Evolutionary conservation across 2,888 invertebrate species (phyloP), one percentile per base, ranked within the genome.

Genomic region (Pimpla rufipes): DNA sequence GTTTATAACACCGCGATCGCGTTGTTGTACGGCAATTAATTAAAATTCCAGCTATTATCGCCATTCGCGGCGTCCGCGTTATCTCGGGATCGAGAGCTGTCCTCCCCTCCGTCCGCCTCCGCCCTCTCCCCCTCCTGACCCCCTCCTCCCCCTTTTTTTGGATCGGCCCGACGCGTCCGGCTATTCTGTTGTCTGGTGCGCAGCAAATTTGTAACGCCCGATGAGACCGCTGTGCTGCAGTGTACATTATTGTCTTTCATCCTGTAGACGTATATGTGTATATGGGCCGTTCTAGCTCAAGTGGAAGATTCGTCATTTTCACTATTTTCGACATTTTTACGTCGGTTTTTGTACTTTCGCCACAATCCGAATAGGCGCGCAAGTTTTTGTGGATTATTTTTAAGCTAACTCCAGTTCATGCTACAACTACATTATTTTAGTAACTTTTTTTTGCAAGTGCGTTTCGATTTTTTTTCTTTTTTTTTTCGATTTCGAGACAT

Each of bases 31-130:
- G 82, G 85, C 85, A 87, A 88, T 88, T 88, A 88, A 88, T 88
- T 88, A 88, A 88, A 88, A 88, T 88, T 88, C 87, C 85, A 84
- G 85, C 82, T 85, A 88, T 87, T 88, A 87, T 84, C 75, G 81
- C 85, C 59, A 79, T 73, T 79, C 79, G 79, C 62, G 76, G 79
- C 79, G 75, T 64, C 18, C 62, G 66, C 83, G 79, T 83, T 83
- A 81, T 68, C 86, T 83, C 79, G 85, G 70, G 80, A 84, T 84
- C 84, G 81, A 83, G 83, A 80, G 68, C 23, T 59, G 52, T 80
- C 50, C 81, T 47, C 78, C 73, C 85, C 80, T 81, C 40, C 52
- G 55, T 47, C 68, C 66, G 42, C 80, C 74, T 73, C 70, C 59
- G 57, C 75, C 59, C 62, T 71, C 16, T 57, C 16, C 59, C 18